Percentiles rank a stretch among this genome's conserved stretches.
These are phyloP conservation scores for Danionella dracula DNA, from an alignment of 2,797 vertebrate genomes.

Conservation along the genomic window DNA sequence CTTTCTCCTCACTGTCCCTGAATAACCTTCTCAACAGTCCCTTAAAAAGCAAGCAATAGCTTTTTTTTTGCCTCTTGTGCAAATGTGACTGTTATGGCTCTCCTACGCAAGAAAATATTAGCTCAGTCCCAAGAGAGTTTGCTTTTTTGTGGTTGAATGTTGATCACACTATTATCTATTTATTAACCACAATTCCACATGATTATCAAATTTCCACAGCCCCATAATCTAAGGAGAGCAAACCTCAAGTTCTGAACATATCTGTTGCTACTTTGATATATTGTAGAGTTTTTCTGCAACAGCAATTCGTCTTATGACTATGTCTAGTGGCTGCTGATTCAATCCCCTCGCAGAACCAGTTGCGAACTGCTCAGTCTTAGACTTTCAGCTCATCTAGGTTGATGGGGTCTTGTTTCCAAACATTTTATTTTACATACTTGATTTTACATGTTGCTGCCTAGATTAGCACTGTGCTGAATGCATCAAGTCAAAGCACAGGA, in stretches of 20 bases:
- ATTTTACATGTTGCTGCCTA: slow-evolving; percentile 40
- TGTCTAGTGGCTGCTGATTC: slow-evolving; percentile 21
- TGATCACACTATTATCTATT: slow-evolving; percentile 72
- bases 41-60: slow-evolving; percentile 68
- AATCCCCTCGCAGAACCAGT: slow-evolving; percentile 31
- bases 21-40: slow-evolving; percentile 13
- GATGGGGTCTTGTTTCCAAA: slow-evolving; percentile 38
- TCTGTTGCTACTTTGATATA: slow-evolving; percentile 37
- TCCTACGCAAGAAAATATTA: slow-evolving; percentile 58
- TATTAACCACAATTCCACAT: slow-evolving; percentile 61
- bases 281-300: slow-evolving; percentile 29
- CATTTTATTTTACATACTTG: slow-evolving; percentile 45
- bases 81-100: slow-evolving; percentile 57
- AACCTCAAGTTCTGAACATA: slow-evolving; percentile 33
- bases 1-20: too few relatives aligned
- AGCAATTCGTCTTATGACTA: slow-evolving; percentile 29
- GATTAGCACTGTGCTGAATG: slow-evolving; percentile 32
- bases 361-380: slow-evolving; percentile 25
- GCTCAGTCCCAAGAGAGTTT: slow-evolving; percentile 62
- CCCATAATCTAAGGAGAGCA: slow-evolving; percentile 53
- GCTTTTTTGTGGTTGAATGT: slow-evolving; percentile 58
- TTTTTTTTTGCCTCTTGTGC: slow-evolving; percentile 57
- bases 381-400: slow-evolving; percentile 22
- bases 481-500: slow-evolving; percentile 3
- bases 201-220: slow-evolving; percentile 63